Evolutionary conservation across 2,888 invertebrate species (phyloP), one percentile per base, ranked within the genome.

Genomic region (Lycophotia porphyrea): DNA sequence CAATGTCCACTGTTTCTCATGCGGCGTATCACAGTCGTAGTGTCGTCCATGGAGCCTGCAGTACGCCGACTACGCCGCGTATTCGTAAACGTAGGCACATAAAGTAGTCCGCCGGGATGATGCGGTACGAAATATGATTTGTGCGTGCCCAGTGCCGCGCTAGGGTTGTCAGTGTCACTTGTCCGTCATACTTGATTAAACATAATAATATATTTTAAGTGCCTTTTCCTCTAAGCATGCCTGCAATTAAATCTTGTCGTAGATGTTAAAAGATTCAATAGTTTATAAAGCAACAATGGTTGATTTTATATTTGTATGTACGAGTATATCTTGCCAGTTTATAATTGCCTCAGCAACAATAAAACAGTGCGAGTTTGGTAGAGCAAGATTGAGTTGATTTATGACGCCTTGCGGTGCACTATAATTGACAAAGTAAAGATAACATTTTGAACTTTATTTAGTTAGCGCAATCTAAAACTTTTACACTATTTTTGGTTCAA

Each of bases 121-220:
- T 31, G 72, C 79, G 82, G 73, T 71, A 84, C 78, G 64, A 80
- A 84, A 82, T 87, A 83, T 88, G 83, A 88, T 84, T 82, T 83
- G 88, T 88, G 86, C 82, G 84, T 88, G 88, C 34, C 42, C 49
- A 4, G 24, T 63, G 47, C 31, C 64, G 34, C 44, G 15, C 36
- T 68, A 81, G 76, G 81, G 87, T 15, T 81, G 78, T 5, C 69
- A 34, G 13, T 81, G 78, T 5, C 69, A 34, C 2, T 15, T 81
- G 78, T 5, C 70, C n/a, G 39, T n/a, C 36, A 39, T n/a, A 13
- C 44, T 44, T 1, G 52, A 21, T 31, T 24, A 31, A 18, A 42
- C 21, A 39, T 42, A 49, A 44, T 8, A 31, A 63, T 34, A 13
- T 61, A 39, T 9, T 31, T 5, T 24, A 58, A 44, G 70, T 42